A percentile compares a stretch with the other conserved stretches of the same genome.
Evolutionary conservation across 2,888 invertebrate species (phyloP).

Genomic region (Trisateles emortualis): DNA sequence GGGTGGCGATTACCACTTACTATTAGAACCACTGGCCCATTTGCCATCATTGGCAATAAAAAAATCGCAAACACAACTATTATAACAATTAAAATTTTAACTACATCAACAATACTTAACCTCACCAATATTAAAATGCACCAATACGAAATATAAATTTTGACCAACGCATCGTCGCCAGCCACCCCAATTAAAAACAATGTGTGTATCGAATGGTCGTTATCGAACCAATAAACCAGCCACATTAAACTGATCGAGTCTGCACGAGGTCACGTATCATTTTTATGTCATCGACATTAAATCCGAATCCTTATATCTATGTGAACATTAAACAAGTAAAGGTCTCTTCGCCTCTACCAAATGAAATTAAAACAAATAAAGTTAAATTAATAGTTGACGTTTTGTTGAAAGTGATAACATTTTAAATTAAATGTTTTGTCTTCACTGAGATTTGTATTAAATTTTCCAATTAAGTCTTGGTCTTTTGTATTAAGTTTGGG

Average conservation of each 20-base stretch:
- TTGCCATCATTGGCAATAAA: too few relatives aligned
- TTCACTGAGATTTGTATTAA: background rate
- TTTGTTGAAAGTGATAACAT: slow-evolving; percentile 2
- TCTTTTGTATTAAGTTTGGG: background rate
- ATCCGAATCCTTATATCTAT: slow-evolving; percentile 33
- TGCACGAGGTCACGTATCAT: slow-evolving; percentile 56
- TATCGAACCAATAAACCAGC: slow-evolving; percentile 56
- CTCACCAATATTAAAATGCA: background rate
- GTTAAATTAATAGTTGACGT: slow-evolving; percentile 14
- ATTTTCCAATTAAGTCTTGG: background rate
- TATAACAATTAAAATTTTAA: too few relatives aligned
- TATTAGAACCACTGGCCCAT: too few relatives aligned
- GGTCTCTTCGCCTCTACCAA: slow-evolving; percentile 31
- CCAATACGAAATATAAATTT: background rate
- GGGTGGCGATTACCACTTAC: too few relatives aligned
- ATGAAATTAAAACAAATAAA: slow-evolving; percentile 17
- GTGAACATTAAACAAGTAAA: slow-evolving; percentile 39
- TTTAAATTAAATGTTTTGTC: slow-evolving; percentile 1
- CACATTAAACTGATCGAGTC: slow-evolving; percentile 53
- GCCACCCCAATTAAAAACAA: slow-evolving; percentile 47
- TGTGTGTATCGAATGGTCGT: slow-evolving; percentile 57
- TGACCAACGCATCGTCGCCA: background rate
- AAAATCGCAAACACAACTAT: too few relatives aligned
- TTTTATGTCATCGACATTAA: slow-evolving; percentile 56
- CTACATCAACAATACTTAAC: too few relatives aligned